Evolutionary conservation across 2,888 invertebrate species (phyloP).

Genomic region (Spodoptera littoralis): DNA sequence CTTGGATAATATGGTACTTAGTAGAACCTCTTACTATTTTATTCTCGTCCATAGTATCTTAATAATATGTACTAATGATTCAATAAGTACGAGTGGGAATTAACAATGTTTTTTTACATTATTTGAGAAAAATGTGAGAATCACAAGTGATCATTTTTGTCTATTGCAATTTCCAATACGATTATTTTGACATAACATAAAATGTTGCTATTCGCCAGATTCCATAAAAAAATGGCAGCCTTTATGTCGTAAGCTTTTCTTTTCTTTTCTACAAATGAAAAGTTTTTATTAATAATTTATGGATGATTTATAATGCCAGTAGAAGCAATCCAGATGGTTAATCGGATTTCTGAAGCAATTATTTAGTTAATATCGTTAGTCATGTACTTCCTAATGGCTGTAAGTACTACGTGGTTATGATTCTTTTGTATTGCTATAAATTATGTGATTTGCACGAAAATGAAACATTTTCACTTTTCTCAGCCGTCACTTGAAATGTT

Average conservation of each 20-base stretch:
- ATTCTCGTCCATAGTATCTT: too few species aligned
- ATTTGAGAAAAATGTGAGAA: too few species aligned
- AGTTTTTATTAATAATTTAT: constrained; percentile 78
- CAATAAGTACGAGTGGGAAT: too few species aligned
- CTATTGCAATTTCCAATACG: too few species aligned
- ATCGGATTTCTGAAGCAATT: constrained; percentile 65
- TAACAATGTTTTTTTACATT: too few species aligned
- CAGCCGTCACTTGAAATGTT: neutral
- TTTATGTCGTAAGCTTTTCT: constrained; percentile 88
- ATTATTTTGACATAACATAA: constrained; percentile 60
- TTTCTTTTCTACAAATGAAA: constrained; percentile 80
- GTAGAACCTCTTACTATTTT: too few species aligned
- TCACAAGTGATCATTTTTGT: too few species aligned
- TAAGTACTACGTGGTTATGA: constrained; percentile 86
- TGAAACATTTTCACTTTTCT: constrained; percentile 3
- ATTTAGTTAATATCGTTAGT: constrained; percentile 71
- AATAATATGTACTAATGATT: too few species aligned
- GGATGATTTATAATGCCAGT: constrained; percentile 78
- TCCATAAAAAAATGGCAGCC: constrained; percentile 85
- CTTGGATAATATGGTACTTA: too few species aligned
- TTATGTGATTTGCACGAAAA: constrained; percentile 28
- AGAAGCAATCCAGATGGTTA: constrained; percentile 69
- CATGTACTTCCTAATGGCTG: constrained; percentile 78
- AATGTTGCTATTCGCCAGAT: constrained; percentile 79
- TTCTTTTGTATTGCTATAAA: constrained; percentile 70